Evolutionary conservation across 64 coral and sea anemone genomes (phyloP).

Genomic region (Montipora foliosa): DNA sequence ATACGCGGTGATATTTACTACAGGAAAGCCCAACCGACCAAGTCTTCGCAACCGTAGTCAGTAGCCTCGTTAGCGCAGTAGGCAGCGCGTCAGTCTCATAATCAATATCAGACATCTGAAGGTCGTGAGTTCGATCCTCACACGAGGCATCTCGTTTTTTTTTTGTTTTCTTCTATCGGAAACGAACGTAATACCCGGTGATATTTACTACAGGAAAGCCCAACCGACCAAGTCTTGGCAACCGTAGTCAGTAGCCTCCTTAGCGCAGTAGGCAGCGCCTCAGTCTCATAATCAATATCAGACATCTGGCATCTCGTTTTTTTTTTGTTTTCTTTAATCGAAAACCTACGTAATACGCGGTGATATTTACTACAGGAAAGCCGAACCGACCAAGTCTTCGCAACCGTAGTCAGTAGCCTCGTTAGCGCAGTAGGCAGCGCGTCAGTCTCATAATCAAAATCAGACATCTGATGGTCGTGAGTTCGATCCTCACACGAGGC

Average conservation of each 20-base stretch:
- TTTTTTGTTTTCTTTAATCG: background rate
- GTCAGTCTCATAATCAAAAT: constrained; percentile 75
- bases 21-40: no score
- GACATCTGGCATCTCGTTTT: constrained; percentile 62
- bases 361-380: no score
- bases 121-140: constrained; percentile 90
- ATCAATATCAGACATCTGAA: constrained; percentile 29
- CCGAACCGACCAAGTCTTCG: no score
- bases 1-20: no score
- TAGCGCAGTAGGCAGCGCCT: constrained; percentile 89
- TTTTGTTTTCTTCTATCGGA: no score
- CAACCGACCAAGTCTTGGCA: no score
- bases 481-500: constrained; percentile 87
- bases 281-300: constrained; percentile 70
- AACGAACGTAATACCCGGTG: constrained; percentile 43
- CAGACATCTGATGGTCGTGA: constrained; percentile 78
- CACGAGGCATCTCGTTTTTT: constrained; percentile 30
- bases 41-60: no score
- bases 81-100: background rate
- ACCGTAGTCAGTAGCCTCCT: constrained; percentile 70
- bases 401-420: background rate
- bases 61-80: no score
- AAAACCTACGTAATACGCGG: background rate
- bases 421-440: constrained; percentile 89
- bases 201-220: background rate